phyloP scores from a whole-genome alignment of 2,113 vertebrate genomes.

The Clarias magur region DNA sequence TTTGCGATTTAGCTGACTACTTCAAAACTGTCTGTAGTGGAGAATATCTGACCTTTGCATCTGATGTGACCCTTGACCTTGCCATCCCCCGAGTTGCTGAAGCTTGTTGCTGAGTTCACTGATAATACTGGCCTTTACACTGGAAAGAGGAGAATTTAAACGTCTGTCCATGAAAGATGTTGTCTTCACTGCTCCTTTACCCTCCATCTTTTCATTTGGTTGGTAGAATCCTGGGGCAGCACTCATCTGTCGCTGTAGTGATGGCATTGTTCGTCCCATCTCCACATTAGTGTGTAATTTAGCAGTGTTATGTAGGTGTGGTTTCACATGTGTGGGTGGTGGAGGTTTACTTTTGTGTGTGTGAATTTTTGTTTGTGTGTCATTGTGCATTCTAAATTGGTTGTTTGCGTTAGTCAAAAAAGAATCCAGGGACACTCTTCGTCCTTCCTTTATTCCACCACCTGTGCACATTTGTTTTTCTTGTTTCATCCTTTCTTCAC shows the following conservation, averaged over 20 bases:
- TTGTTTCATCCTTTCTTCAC: conserved; percentile 56
- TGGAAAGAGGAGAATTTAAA: conserved; percentile 76
- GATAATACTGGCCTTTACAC: conserved; percentile 90
- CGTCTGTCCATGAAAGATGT: conserved; percentile 66
- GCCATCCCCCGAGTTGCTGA: conserved; percentile 84
- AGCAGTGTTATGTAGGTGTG: conserved; percentile 46
- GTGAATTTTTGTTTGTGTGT: conserved; percentile 55
- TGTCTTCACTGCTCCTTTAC: conserved; percentile 51
- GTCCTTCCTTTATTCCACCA: conserved; percentile 55
- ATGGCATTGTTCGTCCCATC: conserved; percentile 52
- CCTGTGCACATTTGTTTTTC: conserved; percentile 36
- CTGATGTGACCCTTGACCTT: conserved; percentile 67
- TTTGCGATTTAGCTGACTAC: neutral
- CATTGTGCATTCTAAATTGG: conserved; percentile 76
- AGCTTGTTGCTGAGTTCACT: conserved; percentile 90
- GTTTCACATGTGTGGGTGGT: conserved; percentile 69
- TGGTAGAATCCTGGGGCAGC: conserved; percentile 65
- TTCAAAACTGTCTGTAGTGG: neutral
- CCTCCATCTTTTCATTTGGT: conserved; percentile 63
- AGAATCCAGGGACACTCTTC: conserved; percentile 77
- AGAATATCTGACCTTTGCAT: conserved; percentile 66
- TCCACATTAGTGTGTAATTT: conserved; percentile 35
- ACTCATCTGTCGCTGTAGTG: conserved; percentile 70
- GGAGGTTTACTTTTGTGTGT: conserved; percentile 54
- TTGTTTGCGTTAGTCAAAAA: conserved; percentile 80